Percentiles rank a stretch among this genome's conserved stretches.
phyloP scores from a whole-genome alignment of 2,113 vertebrate species.

The Epinephelus fuscoguttatus region DNA sequence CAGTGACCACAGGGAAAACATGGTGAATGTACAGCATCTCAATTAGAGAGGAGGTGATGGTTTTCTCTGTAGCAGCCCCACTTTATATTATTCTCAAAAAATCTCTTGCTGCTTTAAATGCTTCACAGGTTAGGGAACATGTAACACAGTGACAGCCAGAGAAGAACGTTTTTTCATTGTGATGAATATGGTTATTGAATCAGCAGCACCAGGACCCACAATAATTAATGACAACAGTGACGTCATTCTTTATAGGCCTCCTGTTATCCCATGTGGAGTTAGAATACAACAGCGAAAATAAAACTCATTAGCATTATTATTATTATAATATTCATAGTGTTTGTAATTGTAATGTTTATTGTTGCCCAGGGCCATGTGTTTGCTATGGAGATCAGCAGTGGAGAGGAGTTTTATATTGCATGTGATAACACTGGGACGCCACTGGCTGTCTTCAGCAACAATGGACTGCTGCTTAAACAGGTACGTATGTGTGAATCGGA shows the following conservation, averaged over 20 bases:
- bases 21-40: constrained; percentile 17
- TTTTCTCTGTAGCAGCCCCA: constrained; percentile 2
- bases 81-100: not conserved
- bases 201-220: not conserved
- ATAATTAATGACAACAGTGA: constrained; percentile 1
- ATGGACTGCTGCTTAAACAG: constrained; percentile 94
- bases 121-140: constrained; percentile 8
- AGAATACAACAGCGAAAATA: not conserved
- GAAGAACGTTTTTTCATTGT: not conserved
- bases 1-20: constrained; percentile 12
- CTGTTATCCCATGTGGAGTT: not conserved
- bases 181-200: not conserved
- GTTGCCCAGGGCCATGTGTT: constrained; percentile 91
- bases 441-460: constrained; percentile 97
- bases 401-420: constrained; percentile 98
- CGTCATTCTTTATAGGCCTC: not conserved
- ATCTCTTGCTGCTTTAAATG: not conserved
- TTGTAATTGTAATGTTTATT: not conserved
- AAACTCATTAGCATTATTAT: not conserved
- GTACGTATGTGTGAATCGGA: constrained; percentile 27
- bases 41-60: not conserved
- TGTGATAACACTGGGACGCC: constrained; percentile 98
- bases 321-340: not conserved
- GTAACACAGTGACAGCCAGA: not conserved
- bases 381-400: constrained; percentile 99